These are phyloP conservation scores for Sterna hirundo DNA, from an alignment of 2,113 vertebrate genomes.

Conservation along the genomic window DNA sequence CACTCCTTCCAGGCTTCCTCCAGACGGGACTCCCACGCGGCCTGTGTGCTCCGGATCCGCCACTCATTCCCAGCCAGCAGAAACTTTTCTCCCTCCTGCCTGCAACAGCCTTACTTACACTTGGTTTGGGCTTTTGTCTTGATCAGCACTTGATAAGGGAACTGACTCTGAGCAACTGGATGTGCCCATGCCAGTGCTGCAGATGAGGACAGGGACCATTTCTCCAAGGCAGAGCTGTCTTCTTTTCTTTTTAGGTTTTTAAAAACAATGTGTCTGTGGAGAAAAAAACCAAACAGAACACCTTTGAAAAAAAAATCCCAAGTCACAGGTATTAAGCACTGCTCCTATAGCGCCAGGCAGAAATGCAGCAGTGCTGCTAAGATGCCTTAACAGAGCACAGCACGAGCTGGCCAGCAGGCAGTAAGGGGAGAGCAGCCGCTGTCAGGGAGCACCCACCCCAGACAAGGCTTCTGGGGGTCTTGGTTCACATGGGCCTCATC, in stretches of 20 bases:
- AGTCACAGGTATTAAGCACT: neutral
- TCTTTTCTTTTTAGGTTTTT: neutral
- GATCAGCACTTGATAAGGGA: too few species aligned
- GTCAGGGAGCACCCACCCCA: too few species aligned
- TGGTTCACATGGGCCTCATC: too few species aligned
- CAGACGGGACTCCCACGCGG: constrained; percentile 82
- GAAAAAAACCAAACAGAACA: too few species aligned
- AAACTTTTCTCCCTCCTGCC: neutral
- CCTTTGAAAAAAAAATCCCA: neutral
- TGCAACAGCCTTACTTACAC: neutral
- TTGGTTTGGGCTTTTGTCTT: too few species aligned
- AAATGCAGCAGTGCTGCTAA: neutral
- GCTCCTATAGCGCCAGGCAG: too few species aligned
- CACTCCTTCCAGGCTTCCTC: constrained; percentile 82
- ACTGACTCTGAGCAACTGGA: neutral
- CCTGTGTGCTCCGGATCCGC: constrained; percentile 73
- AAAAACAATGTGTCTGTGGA: neutral
- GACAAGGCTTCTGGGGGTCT: too few species aligned
- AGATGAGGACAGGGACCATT: neutral
- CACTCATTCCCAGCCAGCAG: constrained; percentile 77
- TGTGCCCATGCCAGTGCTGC: neutral
- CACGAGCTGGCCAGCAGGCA: too few species aligned
- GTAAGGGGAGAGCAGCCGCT: too few species aligned
- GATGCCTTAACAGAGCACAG: too few species aligned
- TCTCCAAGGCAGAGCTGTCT: neutral